Percentiles rank a stretch among this genome's conserved stretches.
Conservation (phyloP, 1,140 invertebrate genomes). For the Ctenoplectra terminalis region DNA sequence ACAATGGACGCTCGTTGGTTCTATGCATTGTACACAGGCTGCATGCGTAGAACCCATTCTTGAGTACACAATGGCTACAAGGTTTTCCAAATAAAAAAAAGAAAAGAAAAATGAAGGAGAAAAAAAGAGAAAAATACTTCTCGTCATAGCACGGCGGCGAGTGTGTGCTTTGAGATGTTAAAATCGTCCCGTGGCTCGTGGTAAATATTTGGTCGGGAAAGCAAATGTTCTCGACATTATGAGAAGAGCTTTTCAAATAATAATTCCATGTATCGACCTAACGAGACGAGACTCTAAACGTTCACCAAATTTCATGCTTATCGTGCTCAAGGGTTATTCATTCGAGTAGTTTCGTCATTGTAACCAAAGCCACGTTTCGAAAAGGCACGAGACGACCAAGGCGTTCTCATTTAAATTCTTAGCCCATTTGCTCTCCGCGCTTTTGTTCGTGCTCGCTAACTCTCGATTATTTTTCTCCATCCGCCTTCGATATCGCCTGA, state of each 20-base stretch:
- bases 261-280: constrained; percentile 58
- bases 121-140: constrained; percentile 13
- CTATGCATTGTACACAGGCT: constrained; percentile 34
- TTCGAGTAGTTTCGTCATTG: neutral
- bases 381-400: neutral
- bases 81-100: constrained; percentile 63
- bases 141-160: constrained; percentile 39
- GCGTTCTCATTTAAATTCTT: neutral
- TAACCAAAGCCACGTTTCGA: neutral
- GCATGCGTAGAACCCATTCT: constrained; percentile 53
- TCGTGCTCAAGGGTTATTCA: neutral
- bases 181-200: constrained; percentile 60
- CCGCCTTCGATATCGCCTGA: constrained; percentile 12
- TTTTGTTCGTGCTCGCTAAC: neutral
- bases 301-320: constrained; percentile 26
- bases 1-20: constrained; percentile 55
- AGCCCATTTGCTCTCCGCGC: neutral
- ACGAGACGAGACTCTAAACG: neutral
- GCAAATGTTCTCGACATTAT: constrained; percentile 66
- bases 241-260: constrained; percentile 66
- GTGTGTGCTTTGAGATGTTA: constrained; percentile 67
- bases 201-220: constrained; percentile 66
- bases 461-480: neutral
- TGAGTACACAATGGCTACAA: constrained; percentile 67
- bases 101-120: neutral